Base-by-base conservation (phyloP, 2,113 vertebrate species). In the Coreoperca whiteheadi region DNA sequence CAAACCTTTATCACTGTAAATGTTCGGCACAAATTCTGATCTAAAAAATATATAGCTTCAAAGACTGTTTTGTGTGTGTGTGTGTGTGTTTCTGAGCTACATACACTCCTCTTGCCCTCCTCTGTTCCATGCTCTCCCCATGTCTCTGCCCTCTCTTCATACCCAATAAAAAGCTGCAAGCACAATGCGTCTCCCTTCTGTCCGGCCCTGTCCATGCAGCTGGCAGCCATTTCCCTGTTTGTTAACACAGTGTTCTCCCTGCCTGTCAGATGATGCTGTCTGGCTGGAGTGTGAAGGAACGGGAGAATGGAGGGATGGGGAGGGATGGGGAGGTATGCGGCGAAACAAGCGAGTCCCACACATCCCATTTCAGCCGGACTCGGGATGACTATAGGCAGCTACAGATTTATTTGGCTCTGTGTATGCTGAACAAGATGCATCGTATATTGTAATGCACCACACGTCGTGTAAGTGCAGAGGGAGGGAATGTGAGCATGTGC, bases 201-300 rank as follows among this genome's bases (percentile, higher is more conserved):
- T 81, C 60, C 25, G 18, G 64, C 83, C 63, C 64, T 78, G 85
- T 88, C 87, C 59, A 2, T 86, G 60, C 91, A 92, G 86, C 87
- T 93, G 84, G 85, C 90, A 90, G 76, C 74, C 69, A 88, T 93
- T 90, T 87, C 75, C 88, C 75, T 81, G 82, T 91, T 92, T 90
- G 88, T 86, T 93, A 83, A 84, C 76, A 84, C 78, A 59, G 72
- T 79, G 84, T 86, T 91, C 89, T 89, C 54, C 30, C 77, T 37
- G 71, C 79, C 69, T 90, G 76, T 91, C 84, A 86, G 87, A 79
- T 74, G 81, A 87, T 81, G 82, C 71, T 57, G 81, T 74, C n/a
- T 43, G 74, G 61, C 72, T 34, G 50, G 30, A 82, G 61, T 65
- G 79, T 3, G 59, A 82, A 56, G 54, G 28, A 53, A 67, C 5